These are phyloP conservation scores for Hoplias malabaricus DNA, from an alignment of 2,113 vertebrate species.

Conservation along the genomic window DNA sequence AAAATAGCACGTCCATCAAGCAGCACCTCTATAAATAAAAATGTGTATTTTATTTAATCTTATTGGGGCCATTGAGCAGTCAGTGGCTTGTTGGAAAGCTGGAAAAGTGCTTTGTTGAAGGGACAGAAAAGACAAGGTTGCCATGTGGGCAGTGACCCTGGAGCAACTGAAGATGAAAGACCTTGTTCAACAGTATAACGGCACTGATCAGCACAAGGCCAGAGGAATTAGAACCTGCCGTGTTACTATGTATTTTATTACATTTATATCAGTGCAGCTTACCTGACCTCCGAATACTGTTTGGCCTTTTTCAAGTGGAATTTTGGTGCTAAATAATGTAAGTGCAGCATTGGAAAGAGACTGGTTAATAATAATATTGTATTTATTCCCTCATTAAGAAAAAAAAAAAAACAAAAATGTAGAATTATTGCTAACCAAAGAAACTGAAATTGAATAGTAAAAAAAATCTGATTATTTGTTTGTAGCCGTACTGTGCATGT, in stretches of 20 bases:
- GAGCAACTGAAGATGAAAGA: slow-evolving; percentile 29
- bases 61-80: neutral
- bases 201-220: slow-evolving; percentile 10
- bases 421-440: no score
- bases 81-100: neutral
- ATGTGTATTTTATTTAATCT: slow-evolving; percentile 29
- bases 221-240: slow-evolving; percentile 4
- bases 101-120: neutral
- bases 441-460: no score
- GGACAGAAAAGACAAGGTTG: slow-evolving; percentile 23
- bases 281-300: neutral
- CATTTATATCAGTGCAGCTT: neutral
- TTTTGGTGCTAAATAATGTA: no score
- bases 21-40: slow-evolving; percentile 40
- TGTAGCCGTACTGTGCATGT: no score
- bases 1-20: slow-evolving; percentile 54
- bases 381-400: no score
- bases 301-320: no score
- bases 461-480: no score
- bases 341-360: no score
- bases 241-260: neutral
- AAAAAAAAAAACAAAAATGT: no score
- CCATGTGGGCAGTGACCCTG: slow-evolving; percentile 19
- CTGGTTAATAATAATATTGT: no score
- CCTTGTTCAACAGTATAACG: slow-evolving; percentile 9